Base-by-base conservation (phyloP, 2,888 invertebrate species). In the Parnassius mnemosyne region DNA sequence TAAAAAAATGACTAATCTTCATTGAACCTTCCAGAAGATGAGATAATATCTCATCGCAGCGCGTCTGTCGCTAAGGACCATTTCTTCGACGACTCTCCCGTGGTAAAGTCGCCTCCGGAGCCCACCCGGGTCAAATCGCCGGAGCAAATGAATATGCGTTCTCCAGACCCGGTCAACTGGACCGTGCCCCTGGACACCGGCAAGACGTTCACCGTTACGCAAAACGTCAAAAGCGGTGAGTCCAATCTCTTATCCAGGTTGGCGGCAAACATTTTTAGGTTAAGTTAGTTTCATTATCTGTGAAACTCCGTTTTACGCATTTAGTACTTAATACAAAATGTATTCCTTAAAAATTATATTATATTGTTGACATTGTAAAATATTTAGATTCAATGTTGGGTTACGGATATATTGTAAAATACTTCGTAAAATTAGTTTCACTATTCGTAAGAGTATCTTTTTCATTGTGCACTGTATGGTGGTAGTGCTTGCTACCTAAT, bases 151-250 rank as follows among this genome's bases (percentile, higher is more conserved):
- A 94, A 97, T 82, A 96, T 97, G 95, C 94, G 97, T 71, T 97
- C 97, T 20, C 97, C 97, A 12, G 97, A 97, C 89, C 97, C 97
- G 58, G 97, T 97, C 76, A 97, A 97, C 89, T 98, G 97, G 97
- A 97, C 97, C 57, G 97, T 97, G 66, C 97, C 97, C 60, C 93
- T 97, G 78, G 97, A 98, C 87, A 97, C 97, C 71, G 97, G 97
- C 75, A 97, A 97, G 92, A 97, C 97, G 50, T 97, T 97, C 88
- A 97, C 97, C 51, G 97, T 97, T 74, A 97, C 97, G 66, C 97
- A 97, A 92, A 97, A 97, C 90, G 96, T 97, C 75, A 95, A 95
- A 83, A 89, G 85, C 83, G 91, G 91, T 91, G 88, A 91, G 91
- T 90, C 77, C 67, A 80, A 79, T 70, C 77, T 81, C 62, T 73